Evolutionary conservation across 2,113 vertebrate genomes (phyloP), one percentile per base, ranked within the genome.

Genomic region (Callaeas wilsoni): DNA sequence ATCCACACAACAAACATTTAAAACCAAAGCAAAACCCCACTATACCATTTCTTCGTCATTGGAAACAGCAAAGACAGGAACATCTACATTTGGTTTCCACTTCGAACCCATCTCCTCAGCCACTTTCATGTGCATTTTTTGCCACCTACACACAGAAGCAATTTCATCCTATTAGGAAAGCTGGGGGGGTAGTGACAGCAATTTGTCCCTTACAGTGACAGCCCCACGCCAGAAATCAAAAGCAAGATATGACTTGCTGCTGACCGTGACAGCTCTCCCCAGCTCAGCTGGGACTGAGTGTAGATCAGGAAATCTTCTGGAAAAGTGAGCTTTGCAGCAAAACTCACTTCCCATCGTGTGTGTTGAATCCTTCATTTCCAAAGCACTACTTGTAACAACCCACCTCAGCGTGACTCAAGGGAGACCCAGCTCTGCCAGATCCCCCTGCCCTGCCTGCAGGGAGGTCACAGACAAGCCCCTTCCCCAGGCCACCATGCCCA

Each of bases 231-330:
- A 87, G 23, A 77, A 62, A 9, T 14, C 57, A 55, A 64, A 85
- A 77, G 42, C 59, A 86, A 79, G 84, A 77, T 18, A 21, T 9
- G 39, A 32, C 29, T 69, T 64, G 46, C 55, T 57, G 49, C 68
- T 92, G 71, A 65, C 22, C 19, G 26, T 6, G 16, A 20, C 32
- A 87, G 64, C 59, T 44, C 29, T 69, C 53, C 27, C 46, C 23
- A 27, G 27, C 41, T 8, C 14, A 55, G 67, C 12, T 9, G 6
- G 8, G 4, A 19, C 55, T 53, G n/a, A 0, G 1, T 17, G 53
- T 5, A 26, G 37, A 56, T 37, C 9, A 12, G 1, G 2, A 79
- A 78, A 70, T 8, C 73, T 27, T 33, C n/a, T 0, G 0, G 19
- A 71, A 82, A 74, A 83, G 21, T 2, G 52, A 84, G 19, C 26